Base-by-base conservation (phyloP, 2,113 vertebrate genomes). In the Ciconia boyciana region DNA sequence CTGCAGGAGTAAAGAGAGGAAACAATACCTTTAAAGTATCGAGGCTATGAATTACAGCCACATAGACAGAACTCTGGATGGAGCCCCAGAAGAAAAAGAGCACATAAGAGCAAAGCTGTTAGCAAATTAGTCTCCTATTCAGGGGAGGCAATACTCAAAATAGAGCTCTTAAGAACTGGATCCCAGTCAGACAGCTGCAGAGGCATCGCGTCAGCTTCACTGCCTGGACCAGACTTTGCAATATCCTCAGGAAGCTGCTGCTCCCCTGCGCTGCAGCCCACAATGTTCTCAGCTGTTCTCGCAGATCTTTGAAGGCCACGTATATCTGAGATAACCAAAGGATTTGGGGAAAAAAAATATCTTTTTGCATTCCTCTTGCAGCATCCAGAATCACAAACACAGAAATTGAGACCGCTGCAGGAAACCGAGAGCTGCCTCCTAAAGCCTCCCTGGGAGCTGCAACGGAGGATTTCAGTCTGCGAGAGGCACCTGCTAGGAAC, bases 351-450 rank as follows among this genome's bases (percentile, higher is more conserved):
- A 39, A 9, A 88, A 86, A 70, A 62, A 8, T 3, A 61, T 36
- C 10, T 49, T 78, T 91, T 71, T 86, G 71, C 46, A 49, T 78
- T 85, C 26, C 9, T 55, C 69, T 65, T 81, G 57, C n/a, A 43
- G n/a, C 1, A 1, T 16, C 90, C 48, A 71, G 31, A 89, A 60
- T 55, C 48, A 48, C 28, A 66, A 32, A 78, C 22, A 31, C 9
- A 22, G 44, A 87, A 83, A 87, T 4, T 2, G 10, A 41, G 58
- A 55, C 13, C 0, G 0, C 34, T 28, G 31, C 25, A 91, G 36
- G 39, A 91, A 83, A 65, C 9, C 0, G 17, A 72, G 60, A 70
- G 74, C 84, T 91, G 69, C 74, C 17, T 94, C 51, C 74, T 60
- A 71, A 80, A 89, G 44, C 32, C 16, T 91, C n/a, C 46, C 55